Evolutionary conservation across 1,140 invertebrate genomes (phyloP).

Genomic region (Achroia grisella): DNA sequence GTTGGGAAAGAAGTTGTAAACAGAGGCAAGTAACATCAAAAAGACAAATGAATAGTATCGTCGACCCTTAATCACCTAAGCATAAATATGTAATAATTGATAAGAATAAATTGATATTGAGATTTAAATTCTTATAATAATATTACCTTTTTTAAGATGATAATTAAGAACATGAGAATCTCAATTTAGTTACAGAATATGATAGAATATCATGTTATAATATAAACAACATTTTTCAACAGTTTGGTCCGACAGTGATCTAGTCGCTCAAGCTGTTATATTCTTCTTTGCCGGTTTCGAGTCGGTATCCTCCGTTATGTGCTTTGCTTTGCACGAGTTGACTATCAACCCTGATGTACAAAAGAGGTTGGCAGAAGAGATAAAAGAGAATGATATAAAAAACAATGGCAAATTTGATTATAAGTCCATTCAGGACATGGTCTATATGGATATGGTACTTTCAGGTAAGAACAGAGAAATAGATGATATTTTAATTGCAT

Average conservation of each 20-base stretch:
- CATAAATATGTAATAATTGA: too few species aligned
- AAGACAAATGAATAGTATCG: not conserved
- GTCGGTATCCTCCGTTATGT: conserved; percentile 74
- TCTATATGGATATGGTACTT: conserved; percentile 26
- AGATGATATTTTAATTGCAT: too few species aligned
- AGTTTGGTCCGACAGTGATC: conserved; percentile 21
- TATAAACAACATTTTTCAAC: too few species aligned
- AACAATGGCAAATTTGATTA: conserved; percentile 18
- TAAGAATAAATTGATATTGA: too few species aligned
- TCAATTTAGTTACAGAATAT: too few species aligned
- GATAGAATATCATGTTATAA: too few species aligned
- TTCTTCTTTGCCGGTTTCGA: conserved; percentile 75
- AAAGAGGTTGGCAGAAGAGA: conserved; percentile 35
- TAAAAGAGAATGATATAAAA: conserved; percentile 12
- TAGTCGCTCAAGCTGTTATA: conserved; percentile 27
- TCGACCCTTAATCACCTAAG: too few species aligned
- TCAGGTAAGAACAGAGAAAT: conserved; percentile 24
- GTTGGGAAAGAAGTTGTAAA: conserved; percentile 35
- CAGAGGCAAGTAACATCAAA: conserved; percentile 11
- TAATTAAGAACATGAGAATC: too few species aligned
- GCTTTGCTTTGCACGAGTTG: conserved; percentile 72
- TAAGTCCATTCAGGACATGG: conserved; percentile 15
- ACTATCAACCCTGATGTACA: conserved; percentile 75
- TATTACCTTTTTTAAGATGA: too few species aligned
- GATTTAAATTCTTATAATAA: too few species aligned